phyloP scores from a whole-genome alignment of 2,888 invertebrate genomes.

The Congeria kusceri region DNA sequence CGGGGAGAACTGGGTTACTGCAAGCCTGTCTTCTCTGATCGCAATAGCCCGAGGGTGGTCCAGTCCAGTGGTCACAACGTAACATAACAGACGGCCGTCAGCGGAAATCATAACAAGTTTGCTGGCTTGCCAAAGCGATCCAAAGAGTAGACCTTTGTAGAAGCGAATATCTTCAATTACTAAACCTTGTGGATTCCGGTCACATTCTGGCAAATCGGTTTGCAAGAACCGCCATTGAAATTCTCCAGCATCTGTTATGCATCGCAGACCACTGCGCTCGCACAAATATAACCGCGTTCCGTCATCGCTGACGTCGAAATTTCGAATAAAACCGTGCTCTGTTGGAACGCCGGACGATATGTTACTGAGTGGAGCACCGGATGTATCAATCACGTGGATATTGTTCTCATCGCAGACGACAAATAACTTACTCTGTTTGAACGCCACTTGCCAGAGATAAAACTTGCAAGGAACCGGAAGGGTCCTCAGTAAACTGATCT shows the following conservation, averaged over 20 bases:
- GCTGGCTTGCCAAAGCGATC: slow-evolving; percentile 36
- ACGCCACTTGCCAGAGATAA: slow-evolving; percentile 42
- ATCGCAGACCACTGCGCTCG: slow-evolving; percentile 19
- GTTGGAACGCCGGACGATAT: slow-evolving; percentile 28
- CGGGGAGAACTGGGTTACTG: slow-evolving; percentile 45
- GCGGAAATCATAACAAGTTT: slow-evolving; percentile 31
- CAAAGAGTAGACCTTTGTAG: slow-evolving; percentile 21
- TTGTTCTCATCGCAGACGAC: slow-evolving; percentile 49
- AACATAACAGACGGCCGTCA: slow-evolving; percentile 21
- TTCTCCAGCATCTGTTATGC: slow-evolving; percentile 16
- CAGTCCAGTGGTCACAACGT: slow-evolving; percentile 18
- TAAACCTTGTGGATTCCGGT: slow-evolving; percentile 1
- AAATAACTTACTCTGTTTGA: slow-evolving; percentile 20
- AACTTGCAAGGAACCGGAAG: slow-evolving; percentile 18
- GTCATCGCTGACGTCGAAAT: slow-evolving; percentile 47
- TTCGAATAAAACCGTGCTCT: slow-evolving; percentile 27
- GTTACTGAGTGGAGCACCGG: slow-evolving; percentile 3
- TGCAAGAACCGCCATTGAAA: slow-evolving; percentile 24
- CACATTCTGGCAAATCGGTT: slow-evolving; percentile 16
- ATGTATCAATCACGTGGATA: slow-evolving; percentile 27
- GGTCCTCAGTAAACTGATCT: neutral
- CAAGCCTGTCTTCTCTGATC: slow-evolving; percentile 17
- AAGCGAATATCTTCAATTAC: slow-evolving; percentile 35
- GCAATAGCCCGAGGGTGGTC: slow-evolving; percentile 37
- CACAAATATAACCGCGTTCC: slow-evolving; percentile 26